Evolutionary conservation across 1,140 invertebrate genomes (phyloP), one percentile per base, ranked within the genome.

Genomic region (Cephus cinctus): DNA sequence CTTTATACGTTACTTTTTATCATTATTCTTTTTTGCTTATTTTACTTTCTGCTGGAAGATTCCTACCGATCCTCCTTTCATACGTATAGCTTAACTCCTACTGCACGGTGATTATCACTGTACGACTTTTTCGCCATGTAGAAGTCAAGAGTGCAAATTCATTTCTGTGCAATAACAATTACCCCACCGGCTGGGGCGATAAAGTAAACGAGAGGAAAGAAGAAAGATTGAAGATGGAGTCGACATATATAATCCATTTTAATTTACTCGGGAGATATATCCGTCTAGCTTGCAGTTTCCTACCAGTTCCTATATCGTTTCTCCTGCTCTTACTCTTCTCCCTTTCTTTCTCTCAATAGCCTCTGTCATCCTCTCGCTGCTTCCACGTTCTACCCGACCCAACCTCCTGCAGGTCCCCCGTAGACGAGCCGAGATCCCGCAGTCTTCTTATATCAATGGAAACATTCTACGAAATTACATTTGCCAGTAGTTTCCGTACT

Each of bases 241-340:
- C 47, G 54, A 69, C 57, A 70, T 69, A 69, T 69, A 69, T 67
- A 69, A 72, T 73, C 62, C 64, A 67, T 69, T 71, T 71, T 71
- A 73, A 71, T 73, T 72, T 67, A 67, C 57, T 58, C 49, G 47
- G 35, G 43, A 61, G 63, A 69, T 64, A 69, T 65, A 71, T 68
- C 54, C 59, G 61, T 71, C 62, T 63, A 63, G 59, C 56, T 64
- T 57, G 59, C 63, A 64, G 50, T 61, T 67, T 60, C 55, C 50
- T 15, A 45, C 36, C 23, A 21, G 23, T 50, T 51, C 47, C 57
- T 52, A 51, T 56, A 52, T 47, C 50, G 44, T 50, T 54, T 41
- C 36, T 52, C 20, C 15, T 45, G 39, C 21, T n/a, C n/a, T n/a
- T n/a, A n/a, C n/a, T n/a, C n/a, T n/a, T n/a, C n/a, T n/a, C n/a